Evolutionary conservation across 2,888 invertebrate species (phyloP).

Genomic region (Aspidiotus rigidus): DNA sequence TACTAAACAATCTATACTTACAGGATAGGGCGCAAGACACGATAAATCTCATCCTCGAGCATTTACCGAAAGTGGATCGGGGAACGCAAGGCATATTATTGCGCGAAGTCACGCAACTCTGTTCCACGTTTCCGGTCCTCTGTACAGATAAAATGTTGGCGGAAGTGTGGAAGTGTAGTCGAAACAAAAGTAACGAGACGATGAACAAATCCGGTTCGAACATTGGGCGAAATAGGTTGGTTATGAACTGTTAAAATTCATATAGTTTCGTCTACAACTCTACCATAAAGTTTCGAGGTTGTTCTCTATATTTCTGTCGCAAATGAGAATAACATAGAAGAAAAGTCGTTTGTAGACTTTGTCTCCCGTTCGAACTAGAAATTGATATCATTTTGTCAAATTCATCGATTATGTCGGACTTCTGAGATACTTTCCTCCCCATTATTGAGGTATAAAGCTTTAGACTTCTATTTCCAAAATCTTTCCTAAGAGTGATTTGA

Average conservation of each 20-base stretch:
- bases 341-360: too few relatives aligned
- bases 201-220: conserved; percentile 13
- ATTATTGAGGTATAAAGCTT: too few relatives aligned
- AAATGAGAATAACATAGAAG: too few relatives aligned
- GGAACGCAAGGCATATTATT: conserved; percentile 64
- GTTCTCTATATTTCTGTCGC: too few relatives aligned
- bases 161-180: conserved; percentile 56
- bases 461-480: too few relatives aligned
- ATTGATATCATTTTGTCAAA: too few relatives aligned
- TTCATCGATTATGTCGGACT: too few relatives aligned
- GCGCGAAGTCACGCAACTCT: conserved; percentile 69
- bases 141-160: conserved; percentile 70
- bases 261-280: too few relatives aligned
- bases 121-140: conserved; percentile 68
- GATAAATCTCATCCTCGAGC: conserved; percentile 68
- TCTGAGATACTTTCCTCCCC: too few relatives aligned
- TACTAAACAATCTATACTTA: not conserved
- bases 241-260: not conserved
- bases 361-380: too few relatives aligned
- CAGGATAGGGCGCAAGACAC: conserved; percentile 73
- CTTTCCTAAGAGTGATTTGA: too few relatives aligned
- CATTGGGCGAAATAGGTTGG: conserved; percentile 21
- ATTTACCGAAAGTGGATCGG: conserved; percentile 60
- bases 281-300: too few relatives aligned
- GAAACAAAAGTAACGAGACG: conserved; percentile 35